Percentiles rank a stretch among this genome's conserved stretches.
Conservation (phyloP, 2,113 vertebrate genomes). For the Python bivittatus region DNA sequence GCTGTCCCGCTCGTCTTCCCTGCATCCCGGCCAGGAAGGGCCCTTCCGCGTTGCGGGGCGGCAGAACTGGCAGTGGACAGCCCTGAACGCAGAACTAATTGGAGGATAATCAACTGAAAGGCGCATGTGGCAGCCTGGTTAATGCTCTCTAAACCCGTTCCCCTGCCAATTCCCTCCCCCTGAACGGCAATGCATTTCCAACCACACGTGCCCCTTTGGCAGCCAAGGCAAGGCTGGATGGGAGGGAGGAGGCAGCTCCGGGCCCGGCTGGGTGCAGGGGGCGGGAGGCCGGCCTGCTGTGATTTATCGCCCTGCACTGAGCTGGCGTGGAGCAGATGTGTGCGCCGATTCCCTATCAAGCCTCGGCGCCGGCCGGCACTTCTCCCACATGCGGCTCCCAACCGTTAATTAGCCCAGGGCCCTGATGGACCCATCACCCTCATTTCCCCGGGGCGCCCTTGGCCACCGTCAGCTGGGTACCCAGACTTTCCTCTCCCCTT, state of each 20-base stretch:
- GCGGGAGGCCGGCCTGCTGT: not conserved
- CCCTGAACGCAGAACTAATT: constrained; percentile 12
- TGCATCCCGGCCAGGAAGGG: not conserved
- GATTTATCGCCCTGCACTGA: constrained; percentile 12
- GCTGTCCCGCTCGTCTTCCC: too few species aligned
- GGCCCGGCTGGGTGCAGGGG: not conserved
- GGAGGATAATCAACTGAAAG: constrained; percentile 34
- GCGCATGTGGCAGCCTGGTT: constrained; percentile 36
- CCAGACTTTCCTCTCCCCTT: not conserved
- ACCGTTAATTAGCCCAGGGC: constrained; percentile 35
- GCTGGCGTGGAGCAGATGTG: constrained; percentile 38
- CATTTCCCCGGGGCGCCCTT: constrained; percentile 17
- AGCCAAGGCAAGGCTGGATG: not conserved
- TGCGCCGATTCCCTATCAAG: constrained; percentile 5
- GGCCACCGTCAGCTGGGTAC: constrained; percentile 15
- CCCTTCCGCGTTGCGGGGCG: not conserved
- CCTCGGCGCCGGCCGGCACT: not conserved
- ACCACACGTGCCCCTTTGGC: constrained; percentile 26
- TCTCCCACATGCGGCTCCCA: constrained; percentile 40
- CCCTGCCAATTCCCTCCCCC: constrained; percentile 18
- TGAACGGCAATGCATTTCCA: constrained; percentile 13
- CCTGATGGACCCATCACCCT: constrained; percentile 10
- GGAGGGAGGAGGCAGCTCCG: not conserved
- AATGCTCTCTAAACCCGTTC: constrained; percentile 10
- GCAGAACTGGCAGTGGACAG: not conserved